Evolutionary conservation across 2,113 vertebrate genomes (phyloP), one percentile per base, ranked within the genome.

Genomic region (Sturnira hondurensis): DNA sequence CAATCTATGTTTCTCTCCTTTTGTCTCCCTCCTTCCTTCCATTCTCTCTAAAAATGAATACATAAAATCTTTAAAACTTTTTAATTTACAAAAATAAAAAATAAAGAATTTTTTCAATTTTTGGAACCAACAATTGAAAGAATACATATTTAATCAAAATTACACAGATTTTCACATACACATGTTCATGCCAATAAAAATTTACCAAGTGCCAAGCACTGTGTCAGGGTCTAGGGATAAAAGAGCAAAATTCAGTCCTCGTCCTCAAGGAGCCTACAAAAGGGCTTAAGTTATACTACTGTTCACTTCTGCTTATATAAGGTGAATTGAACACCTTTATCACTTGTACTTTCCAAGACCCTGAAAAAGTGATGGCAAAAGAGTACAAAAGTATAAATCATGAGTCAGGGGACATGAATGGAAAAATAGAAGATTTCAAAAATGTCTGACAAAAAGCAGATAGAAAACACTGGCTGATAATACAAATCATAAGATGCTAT

Each of bases 171-270:
- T 71, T 67, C 20, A 77, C 77, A 94, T 43, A 92, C 11, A 14
- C 4, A 82, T 43, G 77, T 73, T 86, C 54, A 90, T 24, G 15
- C 11, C 47, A 90, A 94, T 92, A 92, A 94, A 93, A 76, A 89
- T 83, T 84, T 81, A 86, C 47, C 76, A 92, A 86, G 54, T 93
- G 22, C 50, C 61, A 92, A 74, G 61, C 13, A 95, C 41, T 38
- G 11, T 77, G 38, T 91, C 56, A 92, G 74, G 15, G 41, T 73
- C n/a, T 96, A 47, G 24, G 28, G 41, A 85, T 91, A 91, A 96
- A 91, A 91, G n/a, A 70, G 58, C 24, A 93, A 96, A 94, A 93
- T 33, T 58, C 61, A 95, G 36, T 81, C n/a, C 73, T 93, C 50
- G 17, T 91, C 45, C 45, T 93, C 36, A 94, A 86, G 67, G 43